Base-by-base conservation (phyloP, 2,888 invertebrate genomes). In the Oligia strigilis region DNA sequence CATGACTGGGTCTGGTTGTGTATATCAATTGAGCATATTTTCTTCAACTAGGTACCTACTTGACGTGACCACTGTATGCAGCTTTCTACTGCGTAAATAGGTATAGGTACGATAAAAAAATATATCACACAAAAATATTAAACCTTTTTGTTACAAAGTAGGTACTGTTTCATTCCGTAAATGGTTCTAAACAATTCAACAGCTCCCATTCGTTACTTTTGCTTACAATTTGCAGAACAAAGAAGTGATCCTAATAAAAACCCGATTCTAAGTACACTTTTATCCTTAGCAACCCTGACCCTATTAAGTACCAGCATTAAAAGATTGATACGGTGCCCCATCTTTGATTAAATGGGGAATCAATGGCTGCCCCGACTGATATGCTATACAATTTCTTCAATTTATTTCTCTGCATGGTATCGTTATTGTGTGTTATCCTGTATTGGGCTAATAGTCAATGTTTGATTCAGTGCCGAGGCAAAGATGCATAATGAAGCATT, bases 221-320 rank as follows among this genome's bases (percentile, higher is more conserved):
- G 9, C 2, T n/a, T n/a, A 40, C 74, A 72, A 55, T 17, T 58
- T 79, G 40, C 40, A 58, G 14, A 81, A 65, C 58, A 58, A 64
- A 82, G 40, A 55, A 69, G 69, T 23, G 23, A 11, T 11, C 29
- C 0, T 62, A 69, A 69, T 75, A 55, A 79, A 75, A 75, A 55
- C 60, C 36, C 9, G 29, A 76, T n/a, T n/a, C 9, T 29, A 69
- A 49, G 40, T 69, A 46, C 62, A 75, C 29, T 69, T 55, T 62
- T 43, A 82, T 55, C 40, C 19, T n/a, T 55, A 40, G 17, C n/a
- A 82, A 76, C 58, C 76, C 76, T 55, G 40, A 65, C 8, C 46
- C 46, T 40, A 75, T 82, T 82, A 29, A 75, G 82, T 82, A 40
- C 67, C 67, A 23, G 55, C 23, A 82, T 69, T 62, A 40, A 52